These are phyloP conservation scores for Cryptotis parvus DNA, from an alignment of 2,113 vertebrate genomes.

Conservation along the genomic window DNA sequence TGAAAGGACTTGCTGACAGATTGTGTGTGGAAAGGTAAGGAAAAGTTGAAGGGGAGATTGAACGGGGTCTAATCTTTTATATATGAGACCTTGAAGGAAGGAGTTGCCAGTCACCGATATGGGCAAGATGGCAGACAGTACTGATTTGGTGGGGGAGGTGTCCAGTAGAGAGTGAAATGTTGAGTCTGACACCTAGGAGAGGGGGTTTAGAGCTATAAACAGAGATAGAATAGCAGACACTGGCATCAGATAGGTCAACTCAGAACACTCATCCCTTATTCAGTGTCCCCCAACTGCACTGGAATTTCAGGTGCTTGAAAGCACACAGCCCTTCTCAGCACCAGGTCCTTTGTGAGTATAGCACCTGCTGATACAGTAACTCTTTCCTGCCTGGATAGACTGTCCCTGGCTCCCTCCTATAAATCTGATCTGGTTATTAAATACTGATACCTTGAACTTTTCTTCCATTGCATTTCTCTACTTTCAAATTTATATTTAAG, in stretches of 20 bases:
- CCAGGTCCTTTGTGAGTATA: not conserved
- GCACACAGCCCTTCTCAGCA: not conserved
- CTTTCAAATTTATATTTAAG: conserved; percentile 14
- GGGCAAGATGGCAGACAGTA: not conserved
- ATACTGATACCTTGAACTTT: not conserved
- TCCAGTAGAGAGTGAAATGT: not conserved
- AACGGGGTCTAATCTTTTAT: not conserved
- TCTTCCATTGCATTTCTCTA: not conserved
- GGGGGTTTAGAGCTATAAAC: not conserved
- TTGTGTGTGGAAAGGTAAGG: not conserved
- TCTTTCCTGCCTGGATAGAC: not conserved
- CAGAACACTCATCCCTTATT: not conserved
- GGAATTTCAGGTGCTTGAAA: not conserved
- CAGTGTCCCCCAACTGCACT: not conserved
- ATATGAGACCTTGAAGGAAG: not conserved
- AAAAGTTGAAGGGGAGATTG: not conserved
- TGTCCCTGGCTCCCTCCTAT: not conserved
- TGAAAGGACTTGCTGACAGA: not conserved
- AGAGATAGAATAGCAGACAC: not conserved
- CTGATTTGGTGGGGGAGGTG: not conserved
- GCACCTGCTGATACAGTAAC: not conserved
- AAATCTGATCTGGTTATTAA: not conserved
- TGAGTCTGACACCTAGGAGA: not conserved
- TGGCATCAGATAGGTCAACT: not conserved
- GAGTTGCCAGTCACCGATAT: not conserved